Evolutionary conservation across 2,797 vertebrate genomes (phyloP), one percentile per base, ranked within the genome.

Genomic region (Sternotherus odoratus): DNA sequence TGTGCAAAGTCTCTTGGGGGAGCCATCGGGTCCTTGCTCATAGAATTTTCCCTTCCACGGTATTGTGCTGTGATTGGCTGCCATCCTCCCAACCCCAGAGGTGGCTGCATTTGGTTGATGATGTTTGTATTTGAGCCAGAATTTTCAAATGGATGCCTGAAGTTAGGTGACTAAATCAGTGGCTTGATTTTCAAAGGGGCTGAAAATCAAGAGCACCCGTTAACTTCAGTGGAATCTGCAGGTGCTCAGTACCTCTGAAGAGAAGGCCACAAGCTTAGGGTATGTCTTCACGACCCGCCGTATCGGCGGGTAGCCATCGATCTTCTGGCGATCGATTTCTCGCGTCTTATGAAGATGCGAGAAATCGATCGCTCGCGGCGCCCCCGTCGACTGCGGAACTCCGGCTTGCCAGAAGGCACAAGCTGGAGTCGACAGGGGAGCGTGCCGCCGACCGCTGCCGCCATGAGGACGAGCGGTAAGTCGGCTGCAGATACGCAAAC

Each of bases 231-330:
- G n/a, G 56, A n/a, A 85, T 50, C 69, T 46, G 10, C 16, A 19
- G 0, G 33, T 33, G 30, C 33, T 63, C 15, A 63, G 15, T 63
- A 36, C 16, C 63, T 36, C 63, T 66, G n/a, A 66, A 66, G 21
- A 63, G 33, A n/a, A 10, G 0, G 46, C 66, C 66, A 57, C 0
- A 0, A 3, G 78, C 93, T 63, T 12, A 54, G 49, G n/a, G n/a
- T n/a, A n/a, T n/a, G n/a, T n/a, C n/a, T n/a, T n/a, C n/a, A n/a
- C n/a, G n/a, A n/a, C n/a, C n/a, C n/a, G n/a, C n/a, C n/a, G n/a
- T n/a, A n/a, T n/a, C n/a, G n/a, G n/a, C n/a, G n/a, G n/a, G n/a
- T n/a, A n/a, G n/a, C n/a, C n/a, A n/a, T n/a, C n/a, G n/a, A n/a
- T n/a, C n/a, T n/a, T n/a, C n/a, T n/a, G n/a, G n/a, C n/a, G n/a